Conservation (phyloP, 2,888 invertebrate genomes). For the Leucania comma region DNA sequence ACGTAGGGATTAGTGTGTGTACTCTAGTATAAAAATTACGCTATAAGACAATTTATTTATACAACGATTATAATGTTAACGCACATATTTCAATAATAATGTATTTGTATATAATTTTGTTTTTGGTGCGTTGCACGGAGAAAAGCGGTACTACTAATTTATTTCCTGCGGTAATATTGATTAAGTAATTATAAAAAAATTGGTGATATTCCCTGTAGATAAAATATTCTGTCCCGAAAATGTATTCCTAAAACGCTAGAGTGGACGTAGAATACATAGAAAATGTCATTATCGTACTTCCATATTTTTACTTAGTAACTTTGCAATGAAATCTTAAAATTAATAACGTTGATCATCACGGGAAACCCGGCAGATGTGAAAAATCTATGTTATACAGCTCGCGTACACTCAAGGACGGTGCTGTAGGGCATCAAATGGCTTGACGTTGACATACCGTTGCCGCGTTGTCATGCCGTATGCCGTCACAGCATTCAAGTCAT, state of each 20-base stretch:
- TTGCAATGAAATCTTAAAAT: background rate
- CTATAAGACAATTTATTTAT: conserved; percentile 47
- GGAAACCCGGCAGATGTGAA: too few species aligned
- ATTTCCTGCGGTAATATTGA: conserved; percentile 46
- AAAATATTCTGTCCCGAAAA: conserved; percentile 5
- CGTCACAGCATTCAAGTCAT: too few species aligned
- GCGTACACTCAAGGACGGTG: too few species aligned
- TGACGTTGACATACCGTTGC: too few species aligned
- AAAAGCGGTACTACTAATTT: conserved; percentile 34
- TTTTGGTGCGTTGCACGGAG: conserved; percentile 31
- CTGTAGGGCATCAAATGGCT: too few species aligned
- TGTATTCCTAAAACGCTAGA: conserved; percentile 8
- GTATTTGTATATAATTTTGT: conserved; percentile 48
- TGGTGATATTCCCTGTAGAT: conserved; percentile 35
- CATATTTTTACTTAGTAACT: background rate
- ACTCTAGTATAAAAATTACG: conserved; percentile 56
- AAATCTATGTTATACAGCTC: too few species aligned
- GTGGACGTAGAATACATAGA: background rate
- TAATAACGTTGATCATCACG: background rate
- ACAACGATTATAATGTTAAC: conserved; percentile 52
- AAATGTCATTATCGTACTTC: background rate
- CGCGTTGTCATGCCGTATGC: too few species aligned
- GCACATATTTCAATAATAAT: conserved; percentile 46
- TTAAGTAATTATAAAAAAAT: conserved; percentile 34
- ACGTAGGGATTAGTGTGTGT: conserved; percentile 54